Conservation (phyloP, 2,113 vertebrate genomes). For the Stegostoma tigrinum region DNA sequence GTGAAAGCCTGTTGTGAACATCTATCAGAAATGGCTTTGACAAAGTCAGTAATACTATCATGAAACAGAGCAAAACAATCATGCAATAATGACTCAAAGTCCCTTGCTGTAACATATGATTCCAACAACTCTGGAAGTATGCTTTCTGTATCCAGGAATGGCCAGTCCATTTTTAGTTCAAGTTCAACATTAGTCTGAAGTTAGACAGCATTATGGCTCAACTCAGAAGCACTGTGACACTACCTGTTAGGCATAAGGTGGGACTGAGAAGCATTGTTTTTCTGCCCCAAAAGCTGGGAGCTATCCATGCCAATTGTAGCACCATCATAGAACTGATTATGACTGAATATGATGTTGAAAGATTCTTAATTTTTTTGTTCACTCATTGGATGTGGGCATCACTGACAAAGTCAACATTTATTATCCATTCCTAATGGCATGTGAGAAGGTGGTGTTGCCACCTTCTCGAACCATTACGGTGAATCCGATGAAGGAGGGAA, state of each 20-base stretch:
- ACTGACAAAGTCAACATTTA: not conserved
- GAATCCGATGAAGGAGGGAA: not conserved
- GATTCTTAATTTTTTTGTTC: not conserved
- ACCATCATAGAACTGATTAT: not conserved
- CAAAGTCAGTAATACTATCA: not conserved
- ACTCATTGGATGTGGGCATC: not conserved
- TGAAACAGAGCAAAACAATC: not conserved
- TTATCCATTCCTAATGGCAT: not conserved
- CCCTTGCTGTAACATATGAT: not conserved
- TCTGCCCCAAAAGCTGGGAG: not conserved
- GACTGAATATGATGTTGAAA: not conserved
- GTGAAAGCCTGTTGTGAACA: not conserved
- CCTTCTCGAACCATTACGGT: not conserved
- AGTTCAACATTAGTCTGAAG: not conserved
- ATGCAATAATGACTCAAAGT: not conserved
- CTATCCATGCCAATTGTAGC: not conserved
- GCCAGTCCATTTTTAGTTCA: not conserved
- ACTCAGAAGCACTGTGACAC: not conserved
- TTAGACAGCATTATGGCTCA: not conserved
- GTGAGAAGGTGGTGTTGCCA: not conserved
- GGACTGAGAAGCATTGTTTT: not conserved
- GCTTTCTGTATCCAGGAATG: not conserved
- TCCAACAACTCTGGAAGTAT: not conserved
- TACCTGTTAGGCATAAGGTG: not conserved
- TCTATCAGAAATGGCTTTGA: not conserved